phyloP scores from a whole-genome alignment of 2,888 invertebrate species.

The Sycophila texana region DNA sequence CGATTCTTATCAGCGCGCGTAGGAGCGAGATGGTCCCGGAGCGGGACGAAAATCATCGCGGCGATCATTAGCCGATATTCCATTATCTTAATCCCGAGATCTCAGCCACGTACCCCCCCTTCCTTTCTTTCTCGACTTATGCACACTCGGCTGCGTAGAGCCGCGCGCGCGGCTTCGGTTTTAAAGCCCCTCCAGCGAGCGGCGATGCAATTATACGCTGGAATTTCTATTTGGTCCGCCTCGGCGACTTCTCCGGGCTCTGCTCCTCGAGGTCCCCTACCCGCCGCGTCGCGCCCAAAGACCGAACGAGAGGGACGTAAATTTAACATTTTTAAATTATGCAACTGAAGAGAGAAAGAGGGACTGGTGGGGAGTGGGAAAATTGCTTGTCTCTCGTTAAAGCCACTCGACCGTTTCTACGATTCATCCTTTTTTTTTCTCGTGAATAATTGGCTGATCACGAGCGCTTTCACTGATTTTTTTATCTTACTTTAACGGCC shows the following conservation, averaged over 20 bases:
- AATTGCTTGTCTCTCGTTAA: neutral
- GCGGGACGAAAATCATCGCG: neutral
- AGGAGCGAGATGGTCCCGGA: too few relatives aligned
- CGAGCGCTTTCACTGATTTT: neutral
- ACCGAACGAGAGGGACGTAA: conserved; percentile 6
- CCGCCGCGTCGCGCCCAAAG: neutral
- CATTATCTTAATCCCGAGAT: conserved; percentile 6
- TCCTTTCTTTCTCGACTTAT: neutral
- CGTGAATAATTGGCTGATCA: conserved; percentile 20
- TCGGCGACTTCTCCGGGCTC: conserved; percentile 33
- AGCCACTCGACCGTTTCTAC: neutral
- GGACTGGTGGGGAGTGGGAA: neutral
- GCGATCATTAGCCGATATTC: too few relatives aligned
- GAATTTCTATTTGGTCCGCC: conserved; percentile 55
- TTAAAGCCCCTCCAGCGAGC: conserved; percentile 18
- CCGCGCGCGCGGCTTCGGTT: conserved; percentile 14
- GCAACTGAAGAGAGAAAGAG: neutral
- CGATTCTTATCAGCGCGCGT: too few relatives aligned
- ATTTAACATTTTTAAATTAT: conserved; percentile 24
- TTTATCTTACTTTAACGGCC: neutral
- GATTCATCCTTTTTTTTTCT: neutral
- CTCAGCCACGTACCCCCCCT: conserved; percentile 3
- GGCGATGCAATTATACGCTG: conserved; percentile 52
- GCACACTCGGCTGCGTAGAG: conserved; percentile 7
- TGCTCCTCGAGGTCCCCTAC: neutral